Conservation (phyloP, 2,797 vertebrate species). For the Leptodactylus fallax region DNA sequence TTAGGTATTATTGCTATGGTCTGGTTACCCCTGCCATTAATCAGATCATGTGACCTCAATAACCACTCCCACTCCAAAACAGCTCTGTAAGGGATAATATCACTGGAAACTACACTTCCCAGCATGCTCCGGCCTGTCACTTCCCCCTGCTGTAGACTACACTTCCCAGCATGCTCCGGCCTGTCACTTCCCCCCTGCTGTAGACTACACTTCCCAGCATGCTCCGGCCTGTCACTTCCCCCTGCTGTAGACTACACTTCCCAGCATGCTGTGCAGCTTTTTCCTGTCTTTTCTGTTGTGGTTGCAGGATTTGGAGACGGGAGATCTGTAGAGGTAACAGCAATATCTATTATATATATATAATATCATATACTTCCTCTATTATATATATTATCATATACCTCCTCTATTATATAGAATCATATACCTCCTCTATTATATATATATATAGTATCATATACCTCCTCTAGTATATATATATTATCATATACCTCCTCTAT, state of each 20-base stretch:
- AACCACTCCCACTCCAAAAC: too few relatives aligned
- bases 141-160: background rate
- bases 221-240: background rate
- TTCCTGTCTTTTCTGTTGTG: background rate
- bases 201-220: background rate
- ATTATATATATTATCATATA: background rate
- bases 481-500: too few relatives aligned
- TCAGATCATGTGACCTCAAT: too few relatives aligned
- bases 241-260: background rate
- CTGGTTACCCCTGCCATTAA: too few relatives aligned
- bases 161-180: background rate
- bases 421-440: background rate
- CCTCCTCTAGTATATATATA: too few relatives aligned
- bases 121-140: background rate
- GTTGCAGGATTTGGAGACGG: background rate
- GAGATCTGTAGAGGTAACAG: background rate
- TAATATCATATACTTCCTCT: background rate
- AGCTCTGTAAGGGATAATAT: too few relatives aligned
- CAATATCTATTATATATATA: too few relatives aligned
- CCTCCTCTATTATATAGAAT: background rate
- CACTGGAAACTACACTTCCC: background rate
- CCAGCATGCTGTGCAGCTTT: background rate
- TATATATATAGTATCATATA: too few relatives aligned
- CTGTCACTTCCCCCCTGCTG: too few relatives aligned
- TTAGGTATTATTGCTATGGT: too few relatives aligned